Percentiles rank a stretch among this genome's conserved stretches.
These are phyloP conservation scores for Euschistus heros DNA, from an alignment of 1,140 invertebrate species.

Conservation along the genomic window DNA sequence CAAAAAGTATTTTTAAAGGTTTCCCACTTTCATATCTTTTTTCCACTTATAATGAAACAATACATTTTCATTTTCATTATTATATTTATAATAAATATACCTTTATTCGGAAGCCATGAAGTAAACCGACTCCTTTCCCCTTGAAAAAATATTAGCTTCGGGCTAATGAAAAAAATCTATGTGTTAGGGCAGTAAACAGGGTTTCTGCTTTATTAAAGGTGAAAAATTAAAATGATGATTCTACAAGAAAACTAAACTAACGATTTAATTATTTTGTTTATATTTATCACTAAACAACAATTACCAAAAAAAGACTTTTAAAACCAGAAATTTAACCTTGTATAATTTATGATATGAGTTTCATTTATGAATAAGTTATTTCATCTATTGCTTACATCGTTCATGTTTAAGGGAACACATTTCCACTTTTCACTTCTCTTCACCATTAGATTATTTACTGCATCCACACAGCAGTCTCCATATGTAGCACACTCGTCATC, in stretches of 20 bases:
- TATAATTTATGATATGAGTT: background rate
- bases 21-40: too few relatives aligned
- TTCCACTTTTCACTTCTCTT: background rate
- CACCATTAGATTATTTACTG: background rate
- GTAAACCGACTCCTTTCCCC: too few relatives aligned
- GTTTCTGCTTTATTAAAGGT: background rate
- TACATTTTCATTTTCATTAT: too few relatives aligned
- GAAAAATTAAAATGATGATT: background rate
- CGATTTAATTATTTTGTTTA: background rate
- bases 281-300: too few relatives aligned
- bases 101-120: too few relatives aligned
- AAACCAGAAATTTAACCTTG: background rate
- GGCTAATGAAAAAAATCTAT: too few relatives aligned
- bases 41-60: too few relatives aligned
- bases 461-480: conserved; percentile 4
- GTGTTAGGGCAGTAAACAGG: too few relatives aligned
- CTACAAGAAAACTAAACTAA: background rate
- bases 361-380: background rate
- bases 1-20: too few relatives aligned
- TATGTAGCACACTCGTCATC: background rate
- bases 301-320: background rate
- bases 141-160: too few relatives aligned
- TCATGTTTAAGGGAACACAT: background rate
- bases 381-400: background rate
- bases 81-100: too few relatives aligned